Conservation (phyloP, 2,113 vertebrate genomes). For the Anhinga rufa region DNA sequence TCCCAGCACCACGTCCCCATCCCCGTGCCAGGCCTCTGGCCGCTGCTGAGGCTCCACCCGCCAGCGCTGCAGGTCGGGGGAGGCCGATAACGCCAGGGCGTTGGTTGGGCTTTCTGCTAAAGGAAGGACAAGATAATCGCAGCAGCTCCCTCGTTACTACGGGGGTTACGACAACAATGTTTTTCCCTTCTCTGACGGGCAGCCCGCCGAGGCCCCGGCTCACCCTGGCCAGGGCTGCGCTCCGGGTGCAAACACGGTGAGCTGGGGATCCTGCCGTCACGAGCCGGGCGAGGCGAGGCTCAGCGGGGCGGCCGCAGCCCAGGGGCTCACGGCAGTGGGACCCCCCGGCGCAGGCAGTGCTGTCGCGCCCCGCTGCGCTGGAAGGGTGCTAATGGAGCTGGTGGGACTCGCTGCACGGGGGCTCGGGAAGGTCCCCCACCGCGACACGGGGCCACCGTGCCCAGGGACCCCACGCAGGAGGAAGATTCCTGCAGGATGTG, state of each 20-base stretch:
- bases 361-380: rapidly evolving
- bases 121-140: background rate
- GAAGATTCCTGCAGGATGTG: background rate
- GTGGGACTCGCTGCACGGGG: rapidly evolving
- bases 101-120: background rate
- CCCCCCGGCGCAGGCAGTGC: background rate
- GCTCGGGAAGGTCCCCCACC: background rate
- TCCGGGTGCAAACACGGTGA: rapidly evolving
- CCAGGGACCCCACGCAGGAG: rapidly evolving
- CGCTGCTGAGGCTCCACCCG: background rate
- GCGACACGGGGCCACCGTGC: rapidly evolving
- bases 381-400: background rate
- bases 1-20: background rate
- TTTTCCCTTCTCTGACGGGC: background rate
- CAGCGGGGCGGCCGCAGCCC: rapidly evolving
- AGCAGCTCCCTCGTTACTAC: background rate
- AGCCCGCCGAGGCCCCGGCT: rapidly evolving
- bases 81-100: background rate
- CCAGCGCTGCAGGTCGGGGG: rapidly evolving
- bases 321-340: rapidly evolving
- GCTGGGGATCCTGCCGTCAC: background rate
- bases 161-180: rapidly evolving
- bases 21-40: background rate
- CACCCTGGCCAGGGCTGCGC: rapidly evolving
- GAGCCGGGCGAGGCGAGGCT: background rate